Evolutionary conservation across 2,888 invertebrate species (phyloP).

Genomic region (Altica lythri): DNA sequence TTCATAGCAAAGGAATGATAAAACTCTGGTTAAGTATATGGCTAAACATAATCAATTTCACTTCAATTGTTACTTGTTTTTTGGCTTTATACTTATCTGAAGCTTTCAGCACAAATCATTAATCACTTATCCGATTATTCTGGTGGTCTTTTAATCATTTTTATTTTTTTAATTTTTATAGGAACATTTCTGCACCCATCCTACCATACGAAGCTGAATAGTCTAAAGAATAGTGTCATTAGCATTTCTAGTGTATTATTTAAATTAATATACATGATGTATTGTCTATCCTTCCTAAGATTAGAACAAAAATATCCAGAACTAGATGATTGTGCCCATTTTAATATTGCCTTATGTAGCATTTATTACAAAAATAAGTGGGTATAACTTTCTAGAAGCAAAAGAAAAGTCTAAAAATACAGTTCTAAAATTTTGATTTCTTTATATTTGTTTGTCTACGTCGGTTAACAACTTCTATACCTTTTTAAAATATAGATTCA

Average conservation of each 20-base stretch:
- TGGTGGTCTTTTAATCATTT: neutral
- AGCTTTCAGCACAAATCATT: neutral
- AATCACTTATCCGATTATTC: neutral
- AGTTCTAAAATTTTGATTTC: too few relatives aligned
- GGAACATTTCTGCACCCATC: slow-evolving; percentile 57
- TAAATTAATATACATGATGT: slow-evolving; percentile 34
- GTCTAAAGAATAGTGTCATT: slow-evolving; percentile 44
- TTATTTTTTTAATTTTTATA: slow-evolving; percentile 45
- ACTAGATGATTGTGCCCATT: slow-evolving; percentile 28
- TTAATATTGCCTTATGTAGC: slow-evolving; percentile 26
- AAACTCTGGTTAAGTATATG: neutral
- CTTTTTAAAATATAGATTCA: neutral
- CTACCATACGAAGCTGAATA: slow-evolving; percentile 56
- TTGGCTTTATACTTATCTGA: neutral
- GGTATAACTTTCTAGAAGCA: too few relatives aligned
- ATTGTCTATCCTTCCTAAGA: slow-evolving; percentile 38
- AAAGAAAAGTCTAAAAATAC: too few relatives aligned
- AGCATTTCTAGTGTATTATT: slow-evolving; percentile 39
- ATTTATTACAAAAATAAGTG: neutral
- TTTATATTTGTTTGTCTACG: too few relatives aligned
- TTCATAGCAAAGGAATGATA: neutral
- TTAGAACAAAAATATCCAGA: slow-evolving; percentile 7
- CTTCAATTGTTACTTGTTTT: neutral
- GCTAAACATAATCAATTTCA: neutral
- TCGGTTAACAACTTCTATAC: too few relatives aligned